These are phyloP conservation scores for Guaruba guarouba DNA, from an alignment of 2,113 vertebrate species.

Conservation along the genomic window DNA sequence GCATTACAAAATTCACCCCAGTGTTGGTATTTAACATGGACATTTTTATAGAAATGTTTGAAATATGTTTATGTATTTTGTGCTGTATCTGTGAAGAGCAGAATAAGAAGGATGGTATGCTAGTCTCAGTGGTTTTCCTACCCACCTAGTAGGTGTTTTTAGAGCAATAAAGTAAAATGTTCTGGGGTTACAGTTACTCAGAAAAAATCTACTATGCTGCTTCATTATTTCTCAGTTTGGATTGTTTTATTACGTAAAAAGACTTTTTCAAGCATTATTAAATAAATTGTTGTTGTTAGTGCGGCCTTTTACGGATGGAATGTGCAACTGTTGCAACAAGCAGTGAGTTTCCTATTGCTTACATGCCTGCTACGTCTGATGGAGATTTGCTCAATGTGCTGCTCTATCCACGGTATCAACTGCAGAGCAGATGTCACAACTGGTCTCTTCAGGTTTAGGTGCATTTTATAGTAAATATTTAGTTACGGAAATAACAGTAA, in stretches of 20 bases:
- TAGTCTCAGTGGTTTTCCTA: not conserved
- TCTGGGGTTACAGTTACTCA: not conserved
- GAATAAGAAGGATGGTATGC: not conserved
- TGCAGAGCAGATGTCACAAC: fast-evolving
- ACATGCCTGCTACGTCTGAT: fast-evolving
- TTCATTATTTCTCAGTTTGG: constrained; percentile 27
- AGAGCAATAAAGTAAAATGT: not conserved
- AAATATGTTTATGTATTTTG: not conserved
- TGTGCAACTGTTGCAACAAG: not conserved
- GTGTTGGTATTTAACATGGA: not conserved
- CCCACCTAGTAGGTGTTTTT: not conserved
- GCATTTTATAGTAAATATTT: not conserved
- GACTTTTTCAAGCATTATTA: not conserved
- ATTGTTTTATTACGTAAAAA: not conserved
- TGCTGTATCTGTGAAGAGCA: not conserved
- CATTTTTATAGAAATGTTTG: not conserved
- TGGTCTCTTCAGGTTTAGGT: not conserved
- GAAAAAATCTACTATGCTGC: not conserved
- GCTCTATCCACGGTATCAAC: fast-evolving
- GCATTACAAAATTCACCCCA: not conserved
- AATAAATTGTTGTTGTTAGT: not conserved
- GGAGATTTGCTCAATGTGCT: not conserved
- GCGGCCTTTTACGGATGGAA: not conserved
- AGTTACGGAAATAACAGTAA: not conserved
- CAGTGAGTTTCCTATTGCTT: not conserved